A percentile compares a stretch with the other conserved stretches of the same genome.
These are phyloP conservation scores for Ceratina japonica DNA, from an alignment of 1,140 invertebrate species.

Conservation along the genomic window DNA sequence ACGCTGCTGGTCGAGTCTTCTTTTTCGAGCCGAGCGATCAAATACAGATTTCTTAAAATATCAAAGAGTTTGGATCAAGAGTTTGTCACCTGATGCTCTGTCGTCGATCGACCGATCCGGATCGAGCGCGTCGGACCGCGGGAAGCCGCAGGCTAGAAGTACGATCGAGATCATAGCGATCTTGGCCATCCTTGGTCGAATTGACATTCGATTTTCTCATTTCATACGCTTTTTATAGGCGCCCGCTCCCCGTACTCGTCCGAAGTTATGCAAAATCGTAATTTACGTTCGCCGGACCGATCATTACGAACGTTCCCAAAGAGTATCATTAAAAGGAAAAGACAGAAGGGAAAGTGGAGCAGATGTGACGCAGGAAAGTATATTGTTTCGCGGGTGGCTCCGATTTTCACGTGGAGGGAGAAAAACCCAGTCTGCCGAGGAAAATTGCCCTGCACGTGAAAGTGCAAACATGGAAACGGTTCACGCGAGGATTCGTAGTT, in stretches of 20 bases:
- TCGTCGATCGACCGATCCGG: constrained; percentile 2
- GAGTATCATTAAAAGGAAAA: constrained; percentile 60
- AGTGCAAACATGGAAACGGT: background rate
- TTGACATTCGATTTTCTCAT: constrained; percentile 43
- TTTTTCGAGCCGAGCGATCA: no score
- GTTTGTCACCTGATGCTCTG: constrained; percentile 48
- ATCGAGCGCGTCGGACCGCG: constrained; percentile 1
- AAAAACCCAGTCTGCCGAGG: background rate
- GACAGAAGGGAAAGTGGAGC: constrained; percentile 65
- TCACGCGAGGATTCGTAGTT: background rate
- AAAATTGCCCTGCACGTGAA: constrained; percentile 17
- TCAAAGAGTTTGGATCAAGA: background rate
- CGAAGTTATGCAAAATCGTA: constrained; percentile 60
- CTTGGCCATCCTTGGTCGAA: constrained; percentile 53
- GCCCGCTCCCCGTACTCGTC: background rate
- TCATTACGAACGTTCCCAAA: constrained; percentile 55
- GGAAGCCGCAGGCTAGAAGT: constrained; percentile 39
- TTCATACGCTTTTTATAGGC: constrained; percentile 52
- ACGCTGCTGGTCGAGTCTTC: no score
- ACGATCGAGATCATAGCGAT: constrained; percentile 47
- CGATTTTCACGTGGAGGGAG: constrained; percentile 47
- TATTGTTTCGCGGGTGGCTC: constrained; percentile 56
- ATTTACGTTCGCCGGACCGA: constrained; percentile 44
- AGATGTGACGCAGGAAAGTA: constrained; percentile 54
- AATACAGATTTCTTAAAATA: no score